These are phyloP conservation scores for Polydrusus tereticollis DNA, from an alignment of 2,888 invertebrate genomes.

Conservation along the genomic window DNA sequence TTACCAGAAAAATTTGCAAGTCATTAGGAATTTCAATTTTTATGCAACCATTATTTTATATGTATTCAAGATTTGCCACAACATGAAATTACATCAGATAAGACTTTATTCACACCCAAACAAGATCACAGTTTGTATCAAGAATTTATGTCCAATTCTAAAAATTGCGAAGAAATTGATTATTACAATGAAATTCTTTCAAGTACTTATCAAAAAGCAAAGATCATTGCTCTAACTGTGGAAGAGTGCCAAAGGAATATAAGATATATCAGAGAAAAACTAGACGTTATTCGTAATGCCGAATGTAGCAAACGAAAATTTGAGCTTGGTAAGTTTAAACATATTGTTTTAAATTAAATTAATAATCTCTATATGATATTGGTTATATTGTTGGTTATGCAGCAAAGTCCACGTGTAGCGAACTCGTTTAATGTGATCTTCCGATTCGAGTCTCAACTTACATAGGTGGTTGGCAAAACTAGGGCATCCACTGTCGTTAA, in stretches of 20 bases:
- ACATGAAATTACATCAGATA: neutral
- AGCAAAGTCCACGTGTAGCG: no score
- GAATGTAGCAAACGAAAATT: neutral
- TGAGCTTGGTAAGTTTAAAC: neutral
- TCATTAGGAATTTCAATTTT: no score
- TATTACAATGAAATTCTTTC: constrained; percentile 53
- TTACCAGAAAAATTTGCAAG: no score
- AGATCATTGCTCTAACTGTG: constrained; percentile 55
- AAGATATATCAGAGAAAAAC: constrained; percentile 53
- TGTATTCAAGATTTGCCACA: neutral
- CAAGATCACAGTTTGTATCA: neutral
- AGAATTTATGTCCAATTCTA: constrained; percentile 3
- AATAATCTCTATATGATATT: no score
- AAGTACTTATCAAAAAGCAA: constrained; percentile 58
- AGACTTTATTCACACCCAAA: no score
- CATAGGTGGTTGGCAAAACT: no score
- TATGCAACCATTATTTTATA: constrained; percentile 1
- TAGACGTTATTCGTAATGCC: constrained; percentile 45
- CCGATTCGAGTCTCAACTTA: no score
- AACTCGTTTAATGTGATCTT: no score
- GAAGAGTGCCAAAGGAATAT: constrained; percentile 61
- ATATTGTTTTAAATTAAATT: neutral
- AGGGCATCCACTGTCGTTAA: no score
- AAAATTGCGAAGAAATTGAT: constrained; percentile 20
- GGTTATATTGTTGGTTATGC: no score